phyloP scores from a whole-genome alignment of 2,113 vertebrate species.

The Clupea harengus region DNA sequence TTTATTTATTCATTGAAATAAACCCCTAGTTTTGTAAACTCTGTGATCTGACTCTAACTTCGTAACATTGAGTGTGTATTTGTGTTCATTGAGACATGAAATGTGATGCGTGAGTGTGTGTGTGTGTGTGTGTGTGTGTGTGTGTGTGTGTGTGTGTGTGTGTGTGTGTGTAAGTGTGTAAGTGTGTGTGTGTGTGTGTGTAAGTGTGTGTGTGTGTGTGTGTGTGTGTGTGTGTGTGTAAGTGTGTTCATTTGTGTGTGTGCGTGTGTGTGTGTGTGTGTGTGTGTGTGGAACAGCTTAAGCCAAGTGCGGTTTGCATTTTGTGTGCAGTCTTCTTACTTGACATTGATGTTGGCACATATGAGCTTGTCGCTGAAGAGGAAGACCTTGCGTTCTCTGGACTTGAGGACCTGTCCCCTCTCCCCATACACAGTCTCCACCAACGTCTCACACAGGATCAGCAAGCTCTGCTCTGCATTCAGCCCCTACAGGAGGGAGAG shows the following conservation, averaged over 20 bases:
- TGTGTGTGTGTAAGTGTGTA: neutral
- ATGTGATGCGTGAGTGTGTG: neutral
- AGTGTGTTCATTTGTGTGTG: neutral
- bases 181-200: neutral
- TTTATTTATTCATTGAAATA: no score
- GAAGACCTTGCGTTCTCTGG: constrained; percentile 92
- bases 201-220: neutral
- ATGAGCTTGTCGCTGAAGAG: constrained; percentile 88
- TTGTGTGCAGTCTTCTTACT: constrained; percentile 68
- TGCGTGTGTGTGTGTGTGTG: neutral
- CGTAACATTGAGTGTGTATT: no score
- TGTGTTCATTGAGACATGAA: no score
- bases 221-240: neutral
- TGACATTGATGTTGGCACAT: constrained; percentile 95
- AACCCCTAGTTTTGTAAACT: no score
- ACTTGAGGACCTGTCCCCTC: constrained; percentile 91
- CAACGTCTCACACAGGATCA: constrained; percentile 90
- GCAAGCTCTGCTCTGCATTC: constrained; percentile 84
- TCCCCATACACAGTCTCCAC: constrained; percentile 91
- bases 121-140: neutral
- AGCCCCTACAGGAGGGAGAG: constrained; percentile 62
- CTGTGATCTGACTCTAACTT: no score
- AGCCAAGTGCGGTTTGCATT: neutral
- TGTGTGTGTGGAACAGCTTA: neutral
- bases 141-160: neutral